Percentiles rank a stretch among this genome's conserved stretches.
phyloP scores from a whole-genome alignment of 2,113 vertebrate genomes.

The Podarcis cretensis region DNA sequence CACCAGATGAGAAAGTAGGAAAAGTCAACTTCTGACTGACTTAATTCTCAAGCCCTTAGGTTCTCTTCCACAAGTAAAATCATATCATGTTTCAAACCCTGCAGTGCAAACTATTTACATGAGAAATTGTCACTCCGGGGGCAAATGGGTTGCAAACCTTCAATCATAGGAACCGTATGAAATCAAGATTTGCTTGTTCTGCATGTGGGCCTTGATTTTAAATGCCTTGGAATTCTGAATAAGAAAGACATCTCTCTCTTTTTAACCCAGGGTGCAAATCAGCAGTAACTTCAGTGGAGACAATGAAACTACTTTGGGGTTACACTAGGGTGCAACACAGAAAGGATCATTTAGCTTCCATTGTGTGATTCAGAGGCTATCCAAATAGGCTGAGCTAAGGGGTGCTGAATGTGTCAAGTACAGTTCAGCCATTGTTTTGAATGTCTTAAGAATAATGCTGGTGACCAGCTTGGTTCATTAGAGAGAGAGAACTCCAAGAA shows the following conservation, averaged over 20 bases:
- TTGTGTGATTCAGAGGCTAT: background rate
- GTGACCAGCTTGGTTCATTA: too few relatives aligned
- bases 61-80: slow-evolving; percentile 48
- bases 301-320: background rate
- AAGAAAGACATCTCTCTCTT: background rate
- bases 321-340: background rate
- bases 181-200: slow-evolving; percentile 53
- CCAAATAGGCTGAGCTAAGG: background rate
- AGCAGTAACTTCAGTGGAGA: background rate
- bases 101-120: slow-evolving; percentile 23
- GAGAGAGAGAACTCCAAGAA: too few relatives aligned
- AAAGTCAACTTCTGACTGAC: slow-evolving; percentile 19
- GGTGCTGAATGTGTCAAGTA: background rate
- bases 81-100: slow-evolving; percentile 41
- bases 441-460: background rate
- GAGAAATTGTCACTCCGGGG: slow-evolving; percentile 10
- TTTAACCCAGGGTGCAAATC: background rate
- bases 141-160: background rate
- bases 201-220: background rate
- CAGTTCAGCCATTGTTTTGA: background rate
- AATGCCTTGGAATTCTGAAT: background rate
- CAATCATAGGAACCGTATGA: slow-evolving; percentile 26
- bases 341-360: fast-evolving
- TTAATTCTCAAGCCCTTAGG: slow-evolving; percentile 22
- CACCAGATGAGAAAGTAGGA: slow-evolving; percentile 26